phyloP scores from a whole-genome alignment of 2,888 invertebrate species.

The Amphipyra tragopoginis region DNA sequence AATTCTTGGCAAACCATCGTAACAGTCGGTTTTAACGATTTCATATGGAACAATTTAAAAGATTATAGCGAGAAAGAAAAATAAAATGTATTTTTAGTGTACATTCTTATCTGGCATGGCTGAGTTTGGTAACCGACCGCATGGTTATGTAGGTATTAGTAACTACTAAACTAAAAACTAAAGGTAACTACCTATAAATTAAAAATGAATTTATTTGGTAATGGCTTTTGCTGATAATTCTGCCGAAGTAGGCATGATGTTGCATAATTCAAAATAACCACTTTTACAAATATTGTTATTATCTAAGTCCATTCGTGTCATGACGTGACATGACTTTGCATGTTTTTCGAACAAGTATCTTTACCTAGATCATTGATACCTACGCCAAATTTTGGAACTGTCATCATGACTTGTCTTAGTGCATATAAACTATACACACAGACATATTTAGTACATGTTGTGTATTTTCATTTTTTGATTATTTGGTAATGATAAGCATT shows the following conservation, averaged over 20 bases:
- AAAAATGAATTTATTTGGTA: too few relatives aligned
- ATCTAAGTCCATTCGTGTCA: not conserved
- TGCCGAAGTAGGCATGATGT: not conserved
- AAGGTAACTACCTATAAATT: too few relatives aligned
- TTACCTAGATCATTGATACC: not conserved
- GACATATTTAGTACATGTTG: too few relatives aligned
- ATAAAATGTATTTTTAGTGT: constrained; percentile 16
- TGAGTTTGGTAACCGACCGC: constrained; percentile 1
- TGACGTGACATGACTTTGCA: constrained; percentile 25
- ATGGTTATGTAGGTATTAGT: too few relatives aligned
- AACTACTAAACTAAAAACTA: too few relatives aligned
- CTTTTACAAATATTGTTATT: too few relatives aligned
- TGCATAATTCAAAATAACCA: not conserved
- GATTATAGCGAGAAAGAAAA: constrained; percentile 2
- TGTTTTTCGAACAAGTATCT: not conserved
- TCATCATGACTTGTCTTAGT: too few relatives aligned
- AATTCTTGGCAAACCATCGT: constrained; percentile 6
- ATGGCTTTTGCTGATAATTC: not conserved
- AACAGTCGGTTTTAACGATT: constrained; percentile 8
- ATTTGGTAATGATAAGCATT: too few relatives aligned
- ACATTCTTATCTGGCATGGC: constrained; percentile 8
- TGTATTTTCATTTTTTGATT: too few relatives aligned
- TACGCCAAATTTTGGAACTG: too few relatives aligned
- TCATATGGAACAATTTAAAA: constrained; percentile 15
- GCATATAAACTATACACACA: too few relatives aligned